Evolutionary conservation across 2,797 vertebrate genomes (phyloP).

Genomic region (Tokudaia muenninki): DNA sequence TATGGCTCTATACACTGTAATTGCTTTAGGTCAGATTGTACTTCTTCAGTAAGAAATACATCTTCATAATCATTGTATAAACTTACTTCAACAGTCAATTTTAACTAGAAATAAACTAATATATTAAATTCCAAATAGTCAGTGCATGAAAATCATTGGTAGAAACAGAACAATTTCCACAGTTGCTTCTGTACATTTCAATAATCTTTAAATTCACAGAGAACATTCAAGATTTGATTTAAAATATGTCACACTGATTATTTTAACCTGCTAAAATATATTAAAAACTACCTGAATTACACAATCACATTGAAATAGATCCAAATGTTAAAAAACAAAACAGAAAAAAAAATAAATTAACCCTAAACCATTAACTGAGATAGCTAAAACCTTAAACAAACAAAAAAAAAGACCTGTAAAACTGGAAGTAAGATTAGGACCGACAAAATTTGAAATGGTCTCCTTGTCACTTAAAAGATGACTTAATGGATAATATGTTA

Average conservation of each 20-base stretch:
- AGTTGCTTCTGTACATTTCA: conserved; percentile 4
- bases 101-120: conserved; percentile 29
- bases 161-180: background rate
- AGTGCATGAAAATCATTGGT: conserved; percentile 1
- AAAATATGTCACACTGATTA: background rate
- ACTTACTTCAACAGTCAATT: background rate
- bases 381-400: conserved; percentile 13
- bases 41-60: background rate
- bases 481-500: background rate
- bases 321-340: fast-evolving
- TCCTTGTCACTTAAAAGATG: background rate
- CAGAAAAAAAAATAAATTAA: background rate
- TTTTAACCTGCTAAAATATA: background rate
- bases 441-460: background rate
- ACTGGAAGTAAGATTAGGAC: background rate
- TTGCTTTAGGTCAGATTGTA: background rate
- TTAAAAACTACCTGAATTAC: conserved; percentile 20
- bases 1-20: background rate
- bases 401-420: background rate
- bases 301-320: background rate
- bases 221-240: background rate
- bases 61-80: background rate
- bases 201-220: background rate
- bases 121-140: conserved; percentile 3
- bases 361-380: background rate